Evolutionary conservation across 1,140 invertebrate genomes (phyloP), one percentile per base, ranked within the genome.

Genomic region (Drosophila melanica): DNA sequence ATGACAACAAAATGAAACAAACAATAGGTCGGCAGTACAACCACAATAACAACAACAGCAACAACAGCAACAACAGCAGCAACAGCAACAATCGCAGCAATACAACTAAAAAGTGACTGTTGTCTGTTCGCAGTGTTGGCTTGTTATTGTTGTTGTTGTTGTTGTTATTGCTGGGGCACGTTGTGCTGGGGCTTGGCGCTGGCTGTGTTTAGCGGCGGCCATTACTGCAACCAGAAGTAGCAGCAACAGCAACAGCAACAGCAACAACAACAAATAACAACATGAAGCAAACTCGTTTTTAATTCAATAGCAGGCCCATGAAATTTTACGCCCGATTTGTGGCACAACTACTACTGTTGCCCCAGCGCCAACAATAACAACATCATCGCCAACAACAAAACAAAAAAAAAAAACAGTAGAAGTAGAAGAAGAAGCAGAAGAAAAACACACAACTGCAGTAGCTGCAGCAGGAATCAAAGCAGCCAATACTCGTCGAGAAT

Each of bases 311-410:
- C 89, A 89, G 81, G 89, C 89, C 89, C 89, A 77, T 90, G 89
- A 90, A 90, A 90, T 90, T 90, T 85, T 89, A 90, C 89, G 84
- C 78, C 81, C 89, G 89, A 90, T 90, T 90, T 90, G 87, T 87
- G 87, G 87, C 87, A 90, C 82, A 81, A 89, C 84, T 73, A 85
- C 77, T 90, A 90, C 87, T 77, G 87, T 87, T 90, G 76, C 77
- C 53, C 69, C 50, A 72, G 50, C 57, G 18, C 33, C 20, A 73
- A 59, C 66, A 67, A 33, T 42, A 57, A 62, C 42, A 51, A 47
- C 69, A 42, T 16, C 51, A 64, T 1, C 51, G 58, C 3, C 58
- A 54, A 39, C 47, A 54, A 6, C 58, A 57, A 53, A 33, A 33
- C 30, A 33, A 7, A 27, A 23, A 23, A 23, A 33, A n/a, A n/a